Evolutionary conservation across 2,113 vertebrate genomes (phyloP), one percentile per base, ranked within the genome.

Genomic region (Ibidorhyncha struthersii): DNA sequence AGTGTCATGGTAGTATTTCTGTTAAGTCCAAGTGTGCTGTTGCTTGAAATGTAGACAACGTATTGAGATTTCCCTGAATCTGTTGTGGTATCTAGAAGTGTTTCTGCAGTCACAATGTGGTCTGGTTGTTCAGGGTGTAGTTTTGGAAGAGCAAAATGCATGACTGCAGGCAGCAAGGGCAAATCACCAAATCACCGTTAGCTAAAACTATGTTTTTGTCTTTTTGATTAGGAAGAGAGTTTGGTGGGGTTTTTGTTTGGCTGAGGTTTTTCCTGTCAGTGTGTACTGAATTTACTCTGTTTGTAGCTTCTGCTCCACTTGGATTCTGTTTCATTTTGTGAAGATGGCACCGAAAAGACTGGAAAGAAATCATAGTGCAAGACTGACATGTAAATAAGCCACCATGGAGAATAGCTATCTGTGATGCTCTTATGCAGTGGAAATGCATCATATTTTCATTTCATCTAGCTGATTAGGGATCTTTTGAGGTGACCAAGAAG

Each of bases 401-500:
- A 87, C 83, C 93, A 62, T 77, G 95, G 91, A 85, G 86, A 73
- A 88, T 96, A 93, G 86, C 84, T 96, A 49, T 93, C 74, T 77
- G 86, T 93, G 91, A 93, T 92, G 86, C 83, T 96, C 53, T 95
- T 78, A 86, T 49, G 70, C 94, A 76, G 94, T 94, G 94, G 77
- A 96, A 92, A 84, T 95, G 91, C 93, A 87, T 91, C 93, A 41
- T 93, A n/a, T 52, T 94, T 93, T 91, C 78, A 89, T 95, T 96
- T 94, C 95, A 93, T 92, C 93, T 96, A 93, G 90, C 85, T 94
- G 67, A 94, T 96, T 95, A 97, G 96, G 92, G 95, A 95, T 89
- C 92, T 94, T 85, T 72, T 80, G 96, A 97, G 94, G 96, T 97
- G 94, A 96, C 74, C 53, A n/a, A 90, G 86, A 95, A 96, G 96